Base-by-base conservation (phyloP, 2,888 invertebrate genomes). In the Craniophora ligustri region DNA sequence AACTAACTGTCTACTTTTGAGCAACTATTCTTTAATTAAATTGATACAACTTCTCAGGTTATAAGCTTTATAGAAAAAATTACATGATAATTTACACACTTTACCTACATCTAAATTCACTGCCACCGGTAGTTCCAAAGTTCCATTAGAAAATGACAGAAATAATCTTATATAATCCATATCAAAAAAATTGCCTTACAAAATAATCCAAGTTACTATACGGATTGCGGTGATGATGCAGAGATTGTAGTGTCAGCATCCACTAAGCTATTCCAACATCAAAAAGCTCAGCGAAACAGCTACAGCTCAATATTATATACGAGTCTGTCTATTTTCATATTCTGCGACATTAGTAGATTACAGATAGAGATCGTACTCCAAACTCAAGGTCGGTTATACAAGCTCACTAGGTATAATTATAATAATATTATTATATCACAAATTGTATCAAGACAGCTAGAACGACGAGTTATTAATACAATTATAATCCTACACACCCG, bases 271-370 rank as follows among this genome's bases (percentile, higher is more conserved):
- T 42, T 35, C 36, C 18, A n/a, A 18, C 18, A 2, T 53, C 38
- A 59, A 53, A 53, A 30, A 55, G 40, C 45, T n/a, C 31, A 63
- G 23, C 36, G 42, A 65, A 34, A 47, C 41, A 16, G 39, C 5
- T 5, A 41, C 15, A 67, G 42, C 50, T 54, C 42, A 47, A 62
- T 67, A 62, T 58, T 67, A 30, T 67, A 30, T 51, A 58, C 48
- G 44, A 41, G 36, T 18, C 28, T 39, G 44, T 64, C 50, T 68
- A 57, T 68, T 68, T 64, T 68, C 57, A 68, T 57, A 57, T 51
- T 57, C 54, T 46, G 50, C 48, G 59, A 64, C 64, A 60, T 67
- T 67, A 67, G 51, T 39, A 53, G 41, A 48, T 55, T 67, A 48
- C 47, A 57, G 53, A 67, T 50, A 56, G 49, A 44, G 45, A 60